These are phyloP conservation scores for Ferrisia virgata DNA, from an alignment of 2,888 invertebrate species.

Conservation along the genomic window DNA sequence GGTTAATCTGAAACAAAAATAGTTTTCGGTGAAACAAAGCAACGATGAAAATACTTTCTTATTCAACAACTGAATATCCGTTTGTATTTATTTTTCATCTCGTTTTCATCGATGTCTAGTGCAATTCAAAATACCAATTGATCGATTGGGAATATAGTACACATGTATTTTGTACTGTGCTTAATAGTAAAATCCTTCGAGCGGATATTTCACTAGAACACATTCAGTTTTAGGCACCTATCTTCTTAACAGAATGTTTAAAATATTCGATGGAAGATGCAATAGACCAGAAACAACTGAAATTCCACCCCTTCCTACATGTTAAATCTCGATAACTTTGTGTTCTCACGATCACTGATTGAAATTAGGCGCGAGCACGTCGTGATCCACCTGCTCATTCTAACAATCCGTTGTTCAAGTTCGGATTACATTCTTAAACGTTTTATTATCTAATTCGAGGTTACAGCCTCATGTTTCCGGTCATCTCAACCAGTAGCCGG, in stretches of 20 bases:
- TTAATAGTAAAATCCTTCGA: background rate
- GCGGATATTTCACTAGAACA: background rate
- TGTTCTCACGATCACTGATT: slow-evolving; percentile 14
- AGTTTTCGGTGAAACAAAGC: too few species aligned
- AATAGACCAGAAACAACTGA: background rate
- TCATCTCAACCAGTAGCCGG: slow-evolving; percentile 1
- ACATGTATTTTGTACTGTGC: too few species aligned
- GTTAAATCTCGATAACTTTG: background rate
- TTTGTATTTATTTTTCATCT: too few species aligned
- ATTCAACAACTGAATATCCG: too few species aligned
- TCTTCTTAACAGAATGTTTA: background rate
- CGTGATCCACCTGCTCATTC: background rate
- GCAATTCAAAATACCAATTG: too few species aligned
- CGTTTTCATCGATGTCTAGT: too few species aligned
- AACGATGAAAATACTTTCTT: too few species aligned
- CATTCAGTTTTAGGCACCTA: background rate
- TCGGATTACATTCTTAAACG: slow-evolving; percentile 10
- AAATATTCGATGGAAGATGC: background rate
- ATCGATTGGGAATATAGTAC: too few species aligned
- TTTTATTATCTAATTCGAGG: background rate
- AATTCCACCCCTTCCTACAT: background rate
- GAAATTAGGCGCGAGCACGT: background rate
- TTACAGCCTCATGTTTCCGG: slow-evolving; percentile 8
- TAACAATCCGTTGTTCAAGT: background rate
- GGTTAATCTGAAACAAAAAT: too few species aligned